A percentile compares a stretch with the other conserved stretches of the same genome.
Evolutionary conservation across 2,888 invertebrate species (phyloP).

Genomic region (Mythimna loreyi): DNA sequence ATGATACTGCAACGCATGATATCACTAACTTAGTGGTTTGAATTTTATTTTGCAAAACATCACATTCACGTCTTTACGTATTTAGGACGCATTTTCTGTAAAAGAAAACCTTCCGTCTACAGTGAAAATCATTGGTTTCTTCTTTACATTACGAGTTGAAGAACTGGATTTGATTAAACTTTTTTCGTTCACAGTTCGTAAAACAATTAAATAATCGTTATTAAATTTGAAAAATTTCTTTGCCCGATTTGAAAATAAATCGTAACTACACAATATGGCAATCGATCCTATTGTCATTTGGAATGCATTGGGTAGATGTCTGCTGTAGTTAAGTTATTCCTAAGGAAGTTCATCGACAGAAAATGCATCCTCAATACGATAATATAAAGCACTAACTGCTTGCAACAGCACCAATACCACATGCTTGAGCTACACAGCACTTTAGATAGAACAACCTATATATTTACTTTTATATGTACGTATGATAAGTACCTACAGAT

Average conservation of each 20-base stretch:
- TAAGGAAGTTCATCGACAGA: slow-evolving; percentile 35
- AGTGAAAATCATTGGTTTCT: not conserved
- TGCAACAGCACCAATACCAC: slow-evolving; percentile 82
- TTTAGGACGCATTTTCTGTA: slow-evolving; percentile 73
- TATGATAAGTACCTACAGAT: slow-evolving; percentile 51
- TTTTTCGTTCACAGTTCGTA: too few species aligned
- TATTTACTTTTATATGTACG: slow-evolving; percentile 55
- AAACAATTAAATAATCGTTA: too few species aligned
- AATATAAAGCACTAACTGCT: slow-evolving; percentile 85
- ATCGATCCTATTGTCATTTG: not conserved
- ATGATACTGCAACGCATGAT: slow-evolving; percentile 80
- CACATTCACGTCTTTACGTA: slow-evolving; percentile 57
- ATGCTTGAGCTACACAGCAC: slow-evolving; percentile 82
- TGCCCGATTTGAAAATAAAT: too few species aligned
- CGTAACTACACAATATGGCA: too few species aligned
- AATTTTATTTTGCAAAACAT: slow-evolving; percentile 75
- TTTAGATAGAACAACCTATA: slow-evolving; percentile 63
- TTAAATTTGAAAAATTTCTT: too few species aligned
- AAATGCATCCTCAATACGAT: slow-evolving; percentile 78
- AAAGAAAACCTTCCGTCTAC: not conserved
- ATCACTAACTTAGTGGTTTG: slow-evolving; percentile 78
- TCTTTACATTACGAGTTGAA: too few species aligned
- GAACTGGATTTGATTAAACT: too few species aligned
- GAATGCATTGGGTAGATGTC: not conserved
- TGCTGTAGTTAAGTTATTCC: not conserved